A percentile compares a stretch with the other conserved stretches of the same genome.
Evolutionary conservation across 2,797 vertebrate genomes (phyloP).

Genomic region (Enteromius thamalakanensis): DNA sequence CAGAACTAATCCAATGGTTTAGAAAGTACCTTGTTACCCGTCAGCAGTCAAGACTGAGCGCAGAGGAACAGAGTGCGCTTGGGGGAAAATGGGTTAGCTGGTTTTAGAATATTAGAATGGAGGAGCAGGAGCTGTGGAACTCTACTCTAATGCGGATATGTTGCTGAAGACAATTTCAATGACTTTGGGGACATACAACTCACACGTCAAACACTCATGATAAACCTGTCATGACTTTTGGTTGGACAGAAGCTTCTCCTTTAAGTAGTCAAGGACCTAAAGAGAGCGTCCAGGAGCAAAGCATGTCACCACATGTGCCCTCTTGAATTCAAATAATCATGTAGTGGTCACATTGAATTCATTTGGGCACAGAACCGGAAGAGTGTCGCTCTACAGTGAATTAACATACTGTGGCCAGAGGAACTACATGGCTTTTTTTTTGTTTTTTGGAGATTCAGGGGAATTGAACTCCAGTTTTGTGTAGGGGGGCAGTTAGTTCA

Average conservation of each 20-base stretch:
- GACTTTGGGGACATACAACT: slow-evolving; percentile 46
- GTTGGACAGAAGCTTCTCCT: slow-evolving; percentile 40
- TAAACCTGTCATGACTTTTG: slow-evolving; percentile 36
- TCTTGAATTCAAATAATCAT: slow-evolving; percentile 43
- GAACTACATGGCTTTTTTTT: slow-evolving; percentile 25
- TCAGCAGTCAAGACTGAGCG: slow-evolving; percentile 41
- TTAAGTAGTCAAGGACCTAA: slow-evolving; percentile 35
- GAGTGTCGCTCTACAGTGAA: slow-evolving; percentile 33
- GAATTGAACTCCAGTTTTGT: slow-evolving; percentile 43
- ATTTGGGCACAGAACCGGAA: slow-evolving; percentile 25
- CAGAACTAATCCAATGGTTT: slow-evolving; percentile 49
- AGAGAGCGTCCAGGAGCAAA: slow-evolving; percentile 38
- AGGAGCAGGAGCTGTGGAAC: slow-evolving; percentile 38
- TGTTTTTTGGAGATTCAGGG: slow-evolving; percentile 49
- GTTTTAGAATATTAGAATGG: slow-evolving; percentile 46
- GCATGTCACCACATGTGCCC: slow-evolving; percentile 30
- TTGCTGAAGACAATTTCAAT: slow-evolving; percentile 53
- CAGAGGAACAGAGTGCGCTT: slow-evolving; percentile 19
- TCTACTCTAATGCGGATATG: slow-evolving; percentile 40
- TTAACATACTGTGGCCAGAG: slow-evolving; percentile 47
- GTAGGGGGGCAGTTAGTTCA: slow-evolving; percentile 31
- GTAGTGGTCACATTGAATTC: slow-evolving; percentile 47
- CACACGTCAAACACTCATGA: slow-evolving; percentile 39
- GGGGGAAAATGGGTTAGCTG: slow-evolving; percentile 45
- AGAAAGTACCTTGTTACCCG: slow-evolving; percentile 45